These are phyloP conservation scores for Papilio dardanus DNA, from an alignment of 1,140 invertebrate species.

Conservation along the genomic window DNA sequence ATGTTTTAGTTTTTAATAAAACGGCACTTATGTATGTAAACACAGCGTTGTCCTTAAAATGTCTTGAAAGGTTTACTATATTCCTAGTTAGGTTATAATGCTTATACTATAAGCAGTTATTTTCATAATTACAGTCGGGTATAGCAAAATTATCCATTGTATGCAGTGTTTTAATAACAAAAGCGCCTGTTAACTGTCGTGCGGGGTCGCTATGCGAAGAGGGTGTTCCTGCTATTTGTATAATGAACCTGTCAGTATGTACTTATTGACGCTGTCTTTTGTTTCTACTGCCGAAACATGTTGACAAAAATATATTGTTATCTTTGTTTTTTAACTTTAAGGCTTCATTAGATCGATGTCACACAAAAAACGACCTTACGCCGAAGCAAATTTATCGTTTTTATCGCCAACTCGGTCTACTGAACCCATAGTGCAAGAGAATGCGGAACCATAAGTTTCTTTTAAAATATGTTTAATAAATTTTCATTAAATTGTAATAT, in stretches of 20 bases:
- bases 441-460: no score
- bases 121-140: not conserved
- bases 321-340: no score
- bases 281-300: not conserved
- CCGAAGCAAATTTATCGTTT: no score
- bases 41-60: not conserved
- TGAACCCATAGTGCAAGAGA: no score
- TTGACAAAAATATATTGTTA: not conserved
- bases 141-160: not conserved
- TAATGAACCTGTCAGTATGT: constrained; percentile 3
- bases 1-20: not conserved
- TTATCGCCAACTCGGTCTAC: no score
- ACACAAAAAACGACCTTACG: no score
- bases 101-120: not conserved
- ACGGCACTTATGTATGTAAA: not conserved
- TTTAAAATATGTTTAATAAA: no score
- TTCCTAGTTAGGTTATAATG: not conserved
- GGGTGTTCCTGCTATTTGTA: not conserved
- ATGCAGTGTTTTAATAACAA: constrained; percentile 8
- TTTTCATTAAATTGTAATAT: not conserved
- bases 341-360: no score
- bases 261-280: not conserved
- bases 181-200: not conserved
- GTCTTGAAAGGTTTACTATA: not conserved
- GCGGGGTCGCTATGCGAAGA: not conserved